Base-by-base conservation (phyloP, 2,888 invertebrate genomes). In the Cataglyphis albicans region DNA sequence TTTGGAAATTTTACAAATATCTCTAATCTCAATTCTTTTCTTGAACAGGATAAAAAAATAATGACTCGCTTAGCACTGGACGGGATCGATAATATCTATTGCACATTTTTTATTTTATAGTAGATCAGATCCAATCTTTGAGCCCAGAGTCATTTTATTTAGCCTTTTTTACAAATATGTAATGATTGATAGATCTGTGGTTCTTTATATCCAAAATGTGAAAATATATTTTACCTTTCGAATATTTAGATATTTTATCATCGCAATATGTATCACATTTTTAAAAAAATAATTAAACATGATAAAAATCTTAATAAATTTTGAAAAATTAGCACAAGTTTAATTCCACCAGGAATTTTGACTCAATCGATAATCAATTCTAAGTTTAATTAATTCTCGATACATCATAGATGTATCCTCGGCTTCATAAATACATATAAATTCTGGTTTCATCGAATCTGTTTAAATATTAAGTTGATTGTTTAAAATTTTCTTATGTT, bases 41-140 rank as follows among this genome's bases (percentile, higher is more conserved):
- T 75, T 32, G 38, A 44, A 44, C 44, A 59, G 44, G 18, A 57
- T 21, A 78, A n/a, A 67, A 67, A 76, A 44, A 68, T 65, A 78
- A 78, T 72, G 78, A 80, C 78, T 80, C 78, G 21, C 76, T 68
- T 57, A 70, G 25, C 12, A 32, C 25, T 80, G 78, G 78, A 80
- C 72, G 72, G 78, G 35, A 70, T 70, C 44, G 35, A 72, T 44
- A 72, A 59, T 44, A 44, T 70, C 6, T 59, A 80, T 72, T 80
- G 78, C 72, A 80, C 78, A 59, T 44, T 12, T 59, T 35, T 44
- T 44, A 44, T 44, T 41, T 68, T 1, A 9, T n/a, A 44, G 18
- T 44, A 44, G 10, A 18, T 59, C 59, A 72, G 18, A 70, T 61
- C 72, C 72, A 72, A 59, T 44, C 25, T 72, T 48, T 59, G 35